phyloP scores from a whole-genome alignment of 2,888 invertebrate species.

The Dasysyrphus tricinctus region DNA sequence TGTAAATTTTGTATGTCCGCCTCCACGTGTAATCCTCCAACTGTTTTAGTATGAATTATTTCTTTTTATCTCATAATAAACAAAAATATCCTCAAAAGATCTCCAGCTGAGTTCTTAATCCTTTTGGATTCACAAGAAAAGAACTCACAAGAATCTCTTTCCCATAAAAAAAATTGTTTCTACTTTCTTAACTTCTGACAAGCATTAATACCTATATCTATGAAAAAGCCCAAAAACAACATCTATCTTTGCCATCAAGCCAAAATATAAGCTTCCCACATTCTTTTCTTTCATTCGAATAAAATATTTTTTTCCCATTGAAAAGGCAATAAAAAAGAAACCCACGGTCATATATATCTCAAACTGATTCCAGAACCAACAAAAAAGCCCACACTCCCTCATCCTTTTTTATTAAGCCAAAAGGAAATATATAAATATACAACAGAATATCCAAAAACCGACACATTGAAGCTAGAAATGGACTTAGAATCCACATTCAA shows the following conservation, averaged over 20 bases:
- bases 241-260: constrained; percentile 37
- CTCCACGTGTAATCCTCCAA: neutral
- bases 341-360: constrained; percentile 72
- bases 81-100: constrained; percentile 4
- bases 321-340: constrained; percentile 73
- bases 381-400: constrained; percentile 46
- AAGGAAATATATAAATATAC: constrained; percentile 40
- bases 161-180: constrained; percentile 32
- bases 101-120: constrained; percentile 62
- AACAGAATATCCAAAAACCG: constrained; percentile 29
- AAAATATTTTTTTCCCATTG: constrained; percentile 32
- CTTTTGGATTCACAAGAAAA: constrained; percentile 23
- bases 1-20: neutral
- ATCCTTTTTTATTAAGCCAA: constrained; percentile 24
- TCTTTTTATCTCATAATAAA: neutral
- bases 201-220: constrained; percentile 6
- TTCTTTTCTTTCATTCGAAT: constrained; percentile 17
- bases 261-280: constrained; percentile 42
- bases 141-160: neutral
- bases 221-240: constrained; percentile 41
- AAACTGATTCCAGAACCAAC: constrained; percentile 50
- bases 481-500: constrained; percentile 61
- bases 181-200: constrained; percentile 56
- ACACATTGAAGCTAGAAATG: constrained; percentile 56
- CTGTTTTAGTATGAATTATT: constrained; percentile 2